These are phyloP conservation scores for Drosophila stalkeri DNA, from an alignment of 2,888 invertebrate species.

Conservation along the genomic window DNA sequence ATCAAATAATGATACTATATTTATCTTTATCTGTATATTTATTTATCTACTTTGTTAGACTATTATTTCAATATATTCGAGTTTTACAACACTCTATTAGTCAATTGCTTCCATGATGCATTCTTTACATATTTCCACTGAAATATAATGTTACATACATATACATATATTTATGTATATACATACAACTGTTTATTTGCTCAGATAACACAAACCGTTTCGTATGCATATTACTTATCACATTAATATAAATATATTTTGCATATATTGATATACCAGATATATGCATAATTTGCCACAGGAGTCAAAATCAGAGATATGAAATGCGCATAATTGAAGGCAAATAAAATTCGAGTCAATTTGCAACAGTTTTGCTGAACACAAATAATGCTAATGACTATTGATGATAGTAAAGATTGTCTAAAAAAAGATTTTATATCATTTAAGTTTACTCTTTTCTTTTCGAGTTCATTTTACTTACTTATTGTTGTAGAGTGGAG, in stretches of 20 bases:
- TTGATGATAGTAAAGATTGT: background rate
- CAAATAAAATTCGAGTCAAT: constrained; percentile 54
- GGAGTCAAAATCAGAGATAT: constrained; percentile 14
- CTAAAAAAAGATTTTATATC: background rate
- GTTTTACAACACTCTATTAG: background rate
- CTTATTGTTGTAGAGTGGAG: constrained; percentile 20
- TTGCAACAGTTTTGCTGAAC: constrained; percentile 37
- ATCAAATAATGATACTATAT: too few species aligned
- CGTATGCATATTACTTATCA: background rate
- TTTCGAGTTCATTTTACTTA: constrained; percentile 26
- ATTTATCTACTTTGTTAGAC: background rate
- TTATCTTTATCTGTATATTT: too few species aligned
- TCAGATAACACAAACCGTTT: background rate
- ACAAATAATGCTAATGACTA: constrained; percentile 23
- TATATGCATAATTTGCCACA: constrained; percentile 53
- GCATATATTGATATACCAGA: constrained; percentile 8
- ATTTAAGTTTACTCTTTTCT: background rate
- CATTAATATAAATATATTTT: background rate
- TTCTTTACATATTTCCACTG: background rate
- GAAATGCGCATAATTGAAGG: constrained; percentile 34
- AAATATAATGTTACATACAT: constrained; percentile 4
- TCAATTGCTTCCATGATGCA: constrained; percentile 6
- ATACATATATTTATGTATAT: background rate
- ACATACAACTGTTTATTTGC: constrained; percentile 16
- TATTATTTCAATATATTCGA: background rate